phyloP scores from a whole-genome alignment of 2,888 invertebrate genomes.

The Chaetoderma sp. region DNA sequence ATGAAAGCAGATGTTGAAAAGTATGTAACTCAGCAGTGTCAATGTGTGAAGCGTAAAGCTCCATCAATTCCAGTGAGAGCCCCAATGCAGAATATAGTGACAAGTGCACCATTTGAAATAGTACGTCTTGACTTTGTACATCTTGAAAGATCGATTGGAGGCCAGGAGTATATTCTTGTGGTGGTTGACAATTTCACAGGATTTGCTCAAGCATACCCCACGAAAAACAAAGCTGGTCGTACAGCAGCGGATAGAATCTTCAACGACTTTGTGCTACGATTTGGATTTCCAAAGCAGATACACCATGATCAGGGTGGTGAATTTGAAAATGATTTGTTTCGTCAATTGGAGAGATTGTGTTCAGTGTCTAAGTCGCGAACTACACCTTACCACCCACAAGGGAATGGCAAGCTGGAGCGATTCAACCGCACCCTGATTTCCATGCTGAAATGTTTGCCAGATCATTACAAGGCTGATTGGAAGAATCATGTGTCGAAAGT shows the following conservation, averaged over 20 bases:
- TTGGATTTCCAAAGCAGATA: slow-evolving; percentile 11
- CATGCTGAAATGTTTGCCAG: slow-evolving; percentile 12
- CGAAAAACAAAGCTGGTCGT: slow-evolving; percentile 15
- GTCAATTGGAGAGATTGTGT: not conserved
- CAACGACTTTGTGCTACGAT: slow-evolving; percentile 14
- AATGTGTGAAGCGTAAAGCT: not conserved
- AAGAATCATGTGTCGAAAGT: slow-evolving; percentile 16
- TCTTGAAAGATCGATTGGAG: too few relatives aligned
- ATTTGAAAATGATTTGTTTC: slow-evolving; percentile 14
- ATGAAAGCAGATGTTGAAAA: not conserved
- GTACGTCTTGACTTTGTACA: slow-evolving; percentile 15
- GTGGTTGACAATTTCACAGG: slow-evolving; percentile 26
- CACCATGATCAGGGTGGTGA: slow-evolving; percentile 20
- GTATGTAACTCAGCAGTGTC: not conserved
- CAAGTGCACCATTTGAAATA: slow-evolving; percentile 13
- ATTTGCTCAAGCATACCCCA: slow-evolving; percentile 21
- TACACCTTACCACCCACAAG: slow-evolving; percentile 23
- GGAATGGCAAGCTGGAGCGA: slow-evolving; percentile 24
- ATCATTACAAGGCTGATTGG: slow-evolving; percentile 20
- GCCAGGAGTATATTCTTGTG: too few relatives aligned
- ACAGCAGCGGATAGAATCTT: slow-evolving; percentile 21
- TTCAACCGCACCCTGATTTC: slow-evolving; percentile 18
- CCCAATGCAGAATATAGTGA: slow-evolving; percentile 2
- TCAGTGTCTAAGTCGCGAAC: slow-evolving; percentile 13
- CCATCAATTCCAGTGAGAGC: not conserved